Conservation (phyloP, 2,888 invertebrate species). For the Torymus aiolomorphi region DNA sequence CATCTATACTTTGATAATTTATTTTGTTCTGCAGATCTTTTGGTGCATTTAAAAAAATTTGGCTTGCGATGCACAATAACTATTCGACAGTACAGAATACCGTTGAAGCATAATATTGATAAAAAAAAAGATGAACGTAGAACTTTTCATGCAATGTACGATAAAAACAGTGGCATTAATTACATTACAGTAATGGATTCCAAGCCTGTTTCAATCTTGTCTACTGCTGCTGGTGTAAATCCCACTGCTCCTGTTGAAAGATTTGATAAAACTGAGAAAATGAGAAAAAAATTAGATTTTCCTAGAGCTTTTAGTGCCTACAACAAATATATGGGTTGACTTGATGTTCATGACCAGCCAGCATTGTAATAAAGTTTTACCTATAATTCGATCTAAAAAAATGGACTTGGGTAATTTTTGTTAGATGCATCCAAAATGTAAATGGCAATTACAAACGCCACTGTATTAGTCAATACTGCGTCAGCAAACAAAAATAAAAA, state of each 20-base stretch:
- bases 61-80: too few species aligned
- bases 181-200: conserved; percentile 35
- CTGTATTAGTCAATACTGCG: conserved; percentile 17
- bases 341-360: conserved; percentile 34
- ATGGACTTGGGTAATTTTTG: conserved; percentile 33
- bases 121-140: too few species aligned
- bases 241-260: conserved; percentile 18
- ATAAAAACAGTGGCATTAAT: conserved; percentile 41
- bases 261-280: conserved; percentile 27
- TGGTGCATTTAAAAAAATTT: too few species aligned
- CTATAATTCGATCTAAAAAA: conserved; percentile 29
- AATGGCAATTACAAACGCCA: background rate
- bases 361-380: conserved; percentile 28
- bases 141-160: conserved; percentile 12
- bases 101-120: too few species aligned
- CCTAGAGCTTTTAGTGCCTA: conserved; percentile 16
- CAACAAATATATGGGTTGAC: conserved; percentile 37
- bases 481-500: background rate
- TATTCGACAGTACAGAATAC: too few species aligned
- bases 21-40: too few species aligned
- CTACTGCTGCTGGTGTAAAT: conserved; percentile 39
- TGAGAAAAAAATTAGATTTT: conserved; percentile 5
- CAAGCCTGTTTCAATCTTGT: conserved; percentile 6
- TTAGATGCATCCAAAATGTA: conserved; percentile 2
- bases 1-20: too few species aligned